Base-by-base conservation (phyloP, 53 echinoderm and acorn worm species). In the Holothuria scabra region DNA sequence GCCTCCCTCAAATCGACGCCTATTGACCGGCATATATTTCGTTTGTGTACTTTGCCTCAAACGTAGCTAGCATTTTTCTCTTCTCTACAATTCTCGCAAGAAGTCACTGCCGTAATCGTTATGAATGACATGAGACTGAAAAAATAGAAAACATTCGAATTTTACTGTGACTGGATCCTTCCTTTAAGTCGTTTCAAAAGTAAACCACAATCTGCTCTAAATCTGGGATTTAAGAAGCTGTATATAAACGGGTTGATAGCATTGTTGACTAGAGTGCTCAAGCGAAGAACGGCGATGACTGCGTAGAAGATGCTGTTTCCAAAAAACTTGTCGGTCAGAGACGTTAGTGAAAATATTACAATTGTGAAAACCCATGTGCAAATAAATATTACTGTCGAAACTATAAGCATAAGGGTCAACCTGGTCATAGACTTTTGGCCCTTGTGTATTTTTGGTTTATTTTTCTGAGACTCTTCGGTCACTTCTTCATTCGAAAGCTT, bases 341-440 rank as follows among this genome's bases (percentile, higher is more conserved):
- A 56, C 0, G 63, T 59, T 21, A 82, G 26, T 22, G 35, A 37
- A 56, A 76, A 90, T 4, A 69, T 58, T 26, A 85, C 84, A 14
- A 90, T 49, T 84, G 90, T 90, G 67, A 93, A 76, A n/a, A 88
- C 56, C 93, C 93, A 93, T 23, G 90, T 93, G 22, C 90, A 65
- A 60, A 93, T 83, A 57, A 93, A 93, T 13, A 93, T 90, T 12
- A 87, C 83, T 0, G 93, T 93, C 20, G 93, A 90, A 28, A 93
- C 62, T 5, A 93, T 85, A 28, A 93, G 58, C 93, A 93, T 93
- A 67, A 35, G 33, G 18, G 60, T 60, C 60, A 80, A 35, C 30
- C 80, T 59, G 18, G 80, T 59, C 30, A 80, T 44, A 18, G 35
- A 29, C 12, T 46, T 19, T 33, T 69, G 69, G 9, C 69, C 4